Evolutionary conservation across 2,797 vertebrate genomes (phyloP).

Genomic region (Diplodus sargus): DNA sequence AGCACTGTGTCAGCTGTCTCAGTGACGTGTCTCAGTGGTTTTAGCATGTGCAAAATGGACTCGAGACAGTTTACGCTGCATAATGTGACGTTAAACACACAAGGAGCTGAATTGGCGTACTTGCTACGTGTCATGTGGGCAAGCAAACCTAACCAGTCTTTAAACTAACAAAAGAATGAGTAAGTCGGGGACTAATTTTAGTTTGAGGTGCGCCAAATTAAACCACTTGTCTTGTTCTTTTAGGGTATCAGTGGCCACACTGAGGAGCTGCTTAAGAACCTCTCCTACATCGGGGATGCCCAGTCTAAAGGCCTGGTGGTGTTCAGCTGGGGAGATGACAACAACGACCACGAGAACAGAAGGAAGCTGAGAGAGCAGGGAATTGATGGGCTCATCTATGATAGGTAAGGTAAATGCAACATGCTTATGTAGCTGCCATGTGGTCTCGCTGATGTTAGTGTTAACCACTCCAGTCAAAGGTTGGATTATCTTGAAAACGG

Average conservation of each 20-base stretch:
- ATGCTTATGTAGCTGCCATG: not conserved
- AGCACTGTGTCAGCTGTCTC: not conserved
- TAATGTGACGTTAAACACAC: not conserved
- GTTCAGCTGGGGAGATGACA: slow-evolving; percentile 97
- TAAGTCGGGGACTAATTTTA: not conserved
- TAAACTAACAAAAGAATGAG: no score
- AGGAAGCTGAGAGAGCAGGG: slow-evolving; percentile 90
- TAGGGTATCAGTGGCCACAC: slow-evolving; percentile 95
- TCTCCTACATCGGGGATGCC: slow-evolving; percentile 87
- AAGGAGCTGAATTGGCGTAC: not conserved
- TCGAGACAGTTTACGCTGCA: not conserved
- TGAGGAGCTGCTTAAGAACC: slow-evolving; percentile 93
- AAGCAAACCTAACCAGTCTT: not conserved
- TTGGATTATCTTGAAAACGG: no score
- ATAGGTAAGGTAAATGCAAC: slow-evolving; percentile 84
- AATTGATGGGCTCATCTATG: slow-evolving; percentile 95
- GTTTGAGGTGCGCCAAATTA: not conserved
- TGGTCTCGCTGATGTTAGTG: not conserved
- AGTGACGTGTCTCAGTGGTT: not conserved
- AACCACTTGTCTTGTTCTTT: slow-evolving; percentile 22
- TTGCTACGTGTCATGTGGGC: not conserved
- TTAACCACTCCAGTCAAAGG: not conserved
- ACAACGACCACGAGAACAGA: slow-evolving; percentile 93
- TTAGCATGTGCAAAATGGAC: not conserved
- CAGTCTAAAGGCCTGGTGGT: slow-evolving; percentile 94